Evolutionary conservation across 2,888 invertebrate genomes (phyloP), one percentile per base, ranked within the genome.

Genomic region (Tillus elongatus): DNA sequence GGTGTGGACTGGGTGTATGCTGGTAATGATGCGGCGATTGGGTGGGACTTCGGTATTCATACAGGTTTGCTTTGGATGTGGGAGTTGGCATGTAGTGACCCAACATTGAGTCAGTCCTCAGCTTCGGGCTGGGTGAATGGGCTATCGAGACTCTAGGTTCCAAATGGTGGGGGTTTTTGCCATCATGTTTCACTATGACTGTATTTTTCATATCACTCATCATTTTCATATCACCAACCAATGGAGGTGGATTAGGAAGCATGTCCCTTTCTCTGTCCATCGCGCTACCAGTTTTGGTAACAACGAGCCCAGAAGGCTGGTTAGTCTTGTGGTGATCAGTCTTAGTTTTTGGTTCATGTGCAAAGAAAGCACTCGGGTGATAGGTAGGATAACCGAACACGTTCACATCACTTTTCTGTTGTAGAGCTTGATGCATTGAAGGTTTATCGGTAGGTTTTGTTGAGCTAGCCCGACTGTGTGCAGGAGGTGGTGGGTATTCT

Each of bases 131-230:
- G 41, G 74, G 74, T 41, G 73, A 67, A 53, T 68, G 67, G 60
- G 73, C 64, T 64, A 74, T 63, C 58, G 73, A 59, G 19, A 57
- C 60, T 37, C 63, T 51, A 3, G 59, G 49, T 32, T 77, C 76
- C 41, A 76, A 58, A 57, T 75, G 74, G 54, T 75, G 75, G 3
- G 65, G 58, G 39, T 66, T 66, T 60, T 81, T 78, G 36, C 74
- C 75, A 54, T 82, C 83, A 61, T 83, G 82, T 59, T 84, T 83
- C 42, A 84, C 84, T 61, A 84, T 84, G 59, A 84, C 84, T 56
- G 82, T 79, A 62, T 75, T 81, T 62, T 82, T 82, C 52, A 71
- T 67, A 59, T 80, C 80, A 44, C 74, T 70, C 47, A 77, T 38
- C 10, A 61, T 68, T 59, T 78, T 79, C 49, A 68, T 64, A 62